Conservation (phyloP, 1,140 invertebrate species). For the Macrobrachium nipponense region DNA sequence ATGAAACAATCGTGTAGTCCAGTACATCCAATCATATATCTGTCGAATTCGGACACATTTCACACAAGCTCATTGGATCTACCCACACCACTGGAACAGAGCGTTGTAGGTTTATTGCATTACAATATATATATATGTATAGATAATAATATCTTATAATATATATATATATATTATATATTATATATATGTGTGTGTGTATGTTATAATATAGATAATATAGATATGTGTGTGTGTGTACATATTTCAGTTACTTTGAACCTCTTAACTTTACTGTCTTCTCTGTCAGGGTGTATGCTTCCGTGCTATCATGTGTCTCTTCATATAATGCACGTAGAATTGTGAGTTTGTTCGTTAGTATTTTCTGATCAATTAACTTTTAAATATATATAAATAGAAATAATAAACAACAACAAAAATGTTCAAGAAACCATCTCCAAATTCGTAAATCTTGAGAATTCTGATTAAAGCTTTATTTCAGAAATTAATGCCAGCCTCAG, state of each 20-base stretch:
- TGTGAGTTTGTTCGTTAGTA: not conserved
- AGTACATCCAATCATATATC: no score
- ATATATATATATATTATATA: slow-evolving; percentile 11
- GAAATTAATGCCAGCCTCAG: no score
- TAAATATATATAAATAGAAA: no score
- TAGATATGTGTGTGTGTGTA: slow-evolving; percentile 5
- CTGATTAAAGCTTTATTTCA: no score
- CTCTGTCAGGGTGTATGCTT: not conserved
- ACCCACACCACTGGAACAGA: no score
- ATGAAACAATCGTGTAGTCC: no score
- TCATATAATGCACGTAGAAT: not conserved
- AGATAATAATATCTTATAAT: not conserved
- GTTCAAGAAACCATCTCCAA: not conserved
- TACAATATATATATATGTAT: slow-evolving; percentile 1
- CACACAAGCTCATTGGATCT: no score
- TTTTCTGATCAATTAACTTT: no score
- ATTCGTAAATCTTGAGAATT: not conserved
- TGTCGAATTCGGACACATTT: no score
- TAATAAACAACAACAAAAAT: not conserved
- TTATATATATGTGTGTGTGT: slow-evolving; percentile 1
- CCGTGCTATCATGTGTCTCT: not conserved
- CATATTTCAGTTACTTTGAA: no score
- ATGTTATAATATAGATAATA: not conserved
- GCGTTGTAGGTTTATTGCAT: no score
- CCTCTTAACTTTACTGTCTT: no score